A percentile compares a stretch with the other conserved stretches of the same genome.
Conservation (phyloP, 2,797 vertebrate genomes). For the Gymnothorax reevesii region DNA sequence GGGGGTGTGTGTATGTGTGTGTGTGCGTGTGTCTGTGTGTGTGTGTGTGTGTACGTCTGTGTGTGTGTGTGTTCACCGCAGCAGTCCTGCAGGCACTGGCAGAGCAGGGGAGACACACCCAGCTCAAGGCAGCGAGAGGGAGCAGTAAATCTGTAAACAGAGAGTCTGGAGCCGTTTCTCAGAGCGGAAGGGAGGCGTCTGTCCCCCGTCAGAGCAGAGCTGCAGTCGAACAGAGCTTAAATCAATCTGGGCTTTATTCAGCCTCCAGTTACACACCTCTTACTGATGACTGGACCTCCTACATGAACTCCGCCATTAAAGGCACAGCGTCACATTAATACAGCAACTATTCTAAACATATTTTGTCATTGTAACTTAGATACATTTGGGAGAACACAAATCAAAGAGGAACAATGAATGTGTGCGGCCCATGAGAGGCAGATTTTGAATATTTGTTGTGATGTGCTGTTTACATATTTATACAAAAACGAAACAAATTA, state of each 20-base stretch:
- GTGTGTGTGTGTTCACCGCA: conserved; percentile 39
- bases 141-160: neutral
- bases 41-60: conserved; percentile 45
- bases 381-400: neutral
- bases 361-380: neutral
- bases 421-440: neutral
- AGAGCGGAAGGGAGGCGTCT: conserved; percentile 59
- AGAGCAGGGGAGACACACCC: conserved; percentile 46
- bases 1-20: neutral
- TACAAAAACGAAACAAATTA: neutral
- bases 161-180: neutral
- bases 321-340: neutral
- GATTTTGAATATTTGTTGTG: neutral
- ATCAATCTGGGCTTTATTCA: neutral
- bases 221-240: neutral
- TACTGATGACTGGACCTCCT: neutral
- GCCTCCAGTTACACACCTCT: neutral
- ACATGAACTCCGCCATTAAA: neutral
- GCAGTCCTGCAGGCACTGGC: neutral
- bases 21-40: neutral
- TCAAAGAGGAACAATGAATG: neutral
- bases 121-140: conserved; percentile 56
- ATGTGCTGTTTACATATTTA: neutral
- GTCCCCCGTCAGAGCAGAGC: conserved; percentile 52
- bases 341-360: neutral